Base-by-base conservation (phyloP, 2,888 invertebrate species). In the Ochropleura leucogaster region DNA sequence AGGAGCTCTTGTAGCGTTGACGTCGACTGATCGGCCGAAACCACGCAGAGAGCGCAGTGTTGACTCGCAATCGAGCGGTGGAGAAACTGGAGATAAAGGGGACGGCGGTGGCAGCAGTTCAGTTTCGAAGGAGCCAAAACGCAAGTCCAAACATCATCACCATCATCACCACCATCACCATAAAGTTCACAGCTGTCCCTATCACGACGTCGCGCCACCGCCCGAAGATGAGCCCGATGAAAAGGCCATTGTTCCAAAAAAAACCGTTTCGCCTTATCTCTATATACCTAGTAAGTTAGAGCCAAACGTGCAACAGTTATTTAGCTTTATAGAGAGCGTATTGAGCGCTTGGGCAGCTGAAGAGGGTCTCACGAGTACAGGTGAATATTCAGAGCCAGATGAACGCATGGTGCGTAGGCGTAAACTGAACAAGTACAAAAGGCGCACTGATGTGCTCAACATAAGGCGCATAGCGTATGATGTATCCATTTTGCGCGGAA, bases 311-410 rank as follows among this genome's bases (percentile, higher is more conserved):
- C 98, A 98, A 93, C 98, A 98, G 94, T 96, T 98, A 88, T 98
- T 98, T 94, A 98, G 98, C 94, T 98, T 98, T 91, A 98, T 98
- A 86, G 98, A 98, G 93, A 97, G 97, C 85, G 98, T 98, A 71
- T 93, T 98, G 82, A 98, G 98, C 91, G 98, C 98, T 67, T 98
- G 98, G 98, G 98, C 98, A 44, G 98, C 98, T 77, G 97, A 97
- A 87, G 97, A 97, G 86, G 98, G 98, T 12, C 97, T 98, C 66
- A 97, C 98, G 64, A 97, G 98, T 87, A 97, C 98, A 47, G 98
- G 98, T 47, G 98, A 98, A 91, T 97, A 98, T 90, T 98, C 97
- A 72, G 98, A 98, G 89, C 97, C 97, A 76, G 98, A 98, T 89
- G 97, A 97, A 90, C 97, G 98, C 79, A 97, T 97, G 85, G 96